Percentiles rank a stretch among this genome's conserved stretches.
These are phyloP conservation scores for Ctena decussata DNA, from an alignment of 2,888 invertebrate genomes.

Conservation along the genomic window DNA sequence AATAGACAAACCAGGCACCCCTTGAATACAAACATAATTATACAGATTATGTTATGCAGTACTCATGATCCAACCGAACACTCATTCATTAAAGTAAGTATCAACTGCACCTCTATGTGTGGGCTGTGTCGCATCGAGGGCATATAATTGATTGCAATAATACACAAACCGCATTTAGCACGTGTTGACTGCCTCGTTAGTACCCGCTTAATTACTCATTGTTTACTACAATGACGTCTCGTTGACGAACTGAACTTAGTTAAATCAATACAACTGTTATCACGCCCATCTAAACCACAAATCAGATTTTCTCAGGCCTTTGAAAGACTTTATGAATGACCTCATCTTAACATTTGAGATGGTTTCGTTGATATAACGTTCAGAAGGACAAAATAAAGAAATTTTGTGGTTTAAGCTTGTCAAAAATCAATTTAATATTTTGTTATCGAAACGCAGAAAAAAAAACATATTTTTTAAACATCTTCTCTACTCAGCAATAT, in stretches of 20 bases:
- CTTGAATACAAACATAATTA: too few relatives aligned
- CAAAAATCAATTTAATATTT: neutral
- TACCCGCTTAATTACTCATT: slow-evolving; percentile 6
- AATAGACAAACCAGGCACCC: too few relatives aligned
- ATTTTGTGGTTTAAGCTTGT: neutral
- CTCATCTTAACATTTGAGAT: slow-evolving; percentile 1
- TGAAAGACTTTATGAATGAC: neutral
- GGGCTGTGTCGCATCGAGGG: neutral
- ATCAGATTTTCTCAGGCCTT: neutral
- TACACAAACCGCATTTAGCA: neutral
- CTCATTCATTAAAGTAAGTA: too few relatives aligned
- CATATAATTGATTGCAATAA: neutral
- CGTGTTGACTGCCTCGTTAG: slow-evolving; percentile 9
- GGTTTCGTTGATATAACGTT: neutral
- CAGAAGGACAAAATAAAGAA: neutral
- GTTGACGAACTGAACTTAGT: neutral
- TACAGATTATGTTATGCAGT: too few relatives aligned
- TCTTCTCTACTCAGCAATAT: too few relatives aligned
- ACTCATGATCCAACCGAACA: too few relatives aligned
- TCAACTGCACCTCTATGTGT: neutral
- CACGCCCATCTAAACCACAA: neutral
- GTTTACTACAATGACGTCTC: slow-evolving; percentile 2
- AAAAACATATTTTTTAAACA: too few relatives aligned
- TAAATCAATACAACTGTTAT: neutral
- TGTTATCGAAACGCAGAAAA: too few relatives aligned